Conservation (phyloP, 2,888 invertebrate species). For the Capitulum mitella region DNA sequence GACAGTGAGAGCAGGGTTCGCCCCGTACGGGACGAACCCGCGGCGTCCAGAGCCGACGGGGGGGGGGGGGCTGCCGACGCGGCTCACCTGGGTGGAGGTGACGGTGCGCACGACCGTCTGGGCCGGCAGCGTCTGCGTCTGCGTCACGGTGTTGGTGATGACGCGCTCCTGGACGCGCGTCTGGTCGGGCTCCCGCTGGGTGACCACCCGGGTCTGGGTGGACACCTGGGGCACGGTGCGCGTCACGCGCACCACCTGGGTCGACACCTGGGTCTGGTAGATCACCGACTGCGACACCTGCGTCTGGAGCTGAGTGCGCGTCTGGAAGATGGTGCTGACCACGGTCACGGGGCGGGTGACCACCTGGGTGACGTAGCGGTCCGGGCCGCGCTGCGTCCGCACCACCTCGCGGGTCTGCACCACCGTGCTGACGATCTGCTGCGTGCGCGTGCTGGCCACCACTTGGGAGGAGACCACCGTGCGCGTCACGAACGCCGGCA, state of each 20-base stretch:
- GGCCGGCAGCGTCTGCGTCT: background rate
- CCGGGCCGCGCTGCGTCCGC: background rate
- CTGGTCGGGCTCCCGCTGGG: constrained; percentile 30
- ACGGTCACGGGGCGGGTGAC: background rate
- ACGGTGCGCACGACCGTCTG: background rate
- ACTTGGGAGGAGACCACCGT: background rate
- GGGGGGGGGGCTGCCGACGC: too few relatives aligned
- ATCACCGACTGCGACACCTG: constrained; percentile 21
- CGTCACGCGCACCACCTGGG: constrained; percentile 28
- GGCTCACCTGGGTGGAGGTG: too few relatives aligned
- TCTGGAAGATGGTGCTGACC: background rate
- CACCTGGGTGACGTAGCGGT: background rate
- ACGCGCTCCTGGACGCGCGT: constrained; percentile 28
- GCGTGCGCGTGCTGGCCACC: background rate
- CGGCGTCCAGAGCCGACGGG: too few relatives aligned
- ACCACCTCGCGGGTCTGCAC: background rate
- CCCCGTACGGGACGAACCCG: too few relatives aligned
- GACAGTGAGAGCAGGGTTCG: too few relatives aligned
- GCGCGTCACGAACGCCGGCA: background rate
- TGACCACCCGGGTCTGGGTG: constrained; percentile 29
- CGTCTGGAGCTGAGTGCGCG: background rate
- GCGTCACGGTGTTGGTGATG: constrained; percentile 26
- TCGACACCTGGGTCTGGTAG: constrained; percentile 31
- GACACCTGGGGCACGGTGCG: constrained; percentile 31
- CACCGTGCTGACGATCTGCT: background rate